These are phyloP conservation scores for Acropora tenuis DNA, from an alignment of 64 coral and sea anemone genomes.

Conservation along the genomic window DNA sequence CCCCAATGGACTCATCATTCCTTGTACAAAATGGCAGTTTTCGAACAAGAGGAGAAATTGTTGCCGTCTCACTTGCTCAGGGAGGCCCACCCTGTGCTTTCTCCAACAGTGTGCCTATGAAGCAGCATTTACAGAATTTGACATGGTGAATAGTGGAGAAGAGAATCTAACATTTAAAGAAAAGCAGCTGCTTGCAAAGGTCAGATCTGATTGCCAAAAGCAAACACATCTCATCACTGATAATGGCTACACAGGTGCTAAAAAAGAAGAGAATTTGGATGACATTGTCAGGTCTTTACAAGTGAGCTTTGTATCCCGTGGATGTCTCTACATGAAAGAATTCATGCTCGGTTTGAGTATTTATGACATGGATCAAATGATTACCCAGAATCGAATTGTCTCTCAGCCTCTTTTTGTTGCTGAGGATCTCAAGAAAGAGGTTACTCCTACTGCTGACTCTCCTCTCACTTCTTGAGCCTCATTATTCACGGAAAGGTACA, in stretches of 20 bases:
- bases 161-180: not conserved
- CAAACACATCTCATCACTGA: conserved; percentile 38
- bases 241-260: conserved; percentile 61
- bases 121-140: not conserved
- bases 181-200: conserved; percentile 11
- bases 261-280: not conserved
- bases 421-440: conserved; percentile 41
- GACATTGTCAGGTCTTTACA: conserved; percentile 40
- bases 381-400: conserved; percentile 9
- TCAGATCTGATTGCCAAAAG: conserved; percentile 16
- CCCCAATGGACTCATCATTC: too few species aligned
- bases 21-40: too few species aligned
- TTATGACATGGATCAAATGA: conserved; percentile 24
- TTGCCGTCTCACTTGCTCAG: too few species aligned
- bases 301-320: conserved; percentile 42
- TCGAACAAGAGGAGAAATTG: too few species aligned
- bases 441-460: not conserved
- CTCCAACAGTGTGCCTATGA: too few species aligned
- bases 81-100: too few species aligned
- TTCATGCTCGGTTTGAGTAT: conserved; percentile 58
- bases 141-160: not conserved
- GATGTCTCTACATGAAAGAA: conserved; percentile 51
- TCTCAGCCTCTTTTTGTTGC: conserved; percentile 36
- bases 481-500: not conserved
- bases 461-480: not conserved